phyloP scores from a whole-genome alignment of 2,888 invertebrate species.

The Philereme transversata region DNA sequence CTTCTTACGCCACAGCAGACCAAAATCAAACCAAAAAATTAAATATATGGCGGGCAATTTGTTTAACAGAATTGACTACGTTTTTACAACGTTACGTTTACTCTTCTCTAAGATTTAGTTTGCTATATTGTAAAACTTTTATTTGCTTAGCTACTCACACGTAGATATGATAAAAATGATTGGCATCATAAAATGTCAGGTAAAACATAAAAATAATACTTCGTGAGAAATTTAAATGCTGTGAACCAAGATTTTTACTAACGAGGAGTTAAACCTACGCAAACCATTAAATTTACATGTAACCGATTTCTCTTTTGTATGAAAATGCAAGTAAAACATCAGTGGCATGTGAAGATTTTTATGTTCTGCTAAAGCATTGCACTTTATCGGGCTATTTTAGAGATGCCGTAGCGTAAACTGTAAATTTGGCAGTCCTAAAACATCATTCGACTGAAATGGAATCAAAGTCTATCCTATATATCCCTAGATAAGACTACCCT shows the following conservation, averaged over 20 bases:
- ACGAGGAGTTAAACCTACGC: slow-evolving; percentile 23
- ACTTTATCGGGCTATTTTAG: no score
- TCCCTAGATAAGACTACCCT: no score
- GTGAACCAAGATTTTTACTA: slow-evolving; percentile 13
- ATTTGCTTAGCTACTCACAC: neutral
- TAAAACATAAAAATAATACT: slow-evolving; percentile 19
- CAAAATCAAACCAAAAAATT: slow-evolving; percentile 20
- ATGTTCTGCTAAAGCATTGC: no score
- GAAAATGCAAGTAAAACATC: slow-evolving; percentile 4
- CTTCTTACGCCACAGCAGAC: slow-evolving; percentile 15
- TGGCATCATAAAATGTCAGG: slow-evolving; percentile 20
- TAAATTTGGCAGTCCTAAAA: no score
- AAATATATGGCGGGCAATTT: slow-evolving; percentile 20
- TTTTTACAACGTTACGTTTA: slow-evolving; percentile 19
- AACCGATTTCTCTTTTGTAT: slow-evolving; percentile 14
- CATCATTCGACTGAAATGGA: no score
- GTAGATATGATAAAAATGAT: slow-evolving; percentile 14
- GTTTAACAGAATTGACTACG: slow-evolving; percentile 18
- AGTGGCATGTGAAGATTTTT: no score
- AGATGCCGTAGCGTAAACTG: no score
- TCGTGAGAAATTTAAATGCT: slow-evolving; percentile 1
- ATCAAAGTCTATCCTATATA: no score
- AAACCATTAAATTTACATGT: slow-evolving; percentile 20
- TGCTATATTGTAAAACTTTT: slow-evolving; percentile 13
- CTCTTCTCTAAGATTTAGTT: slow-evolving; percentile 23